Conservation (phyloP, 2,113 vertebrate genomes). For the Coreoperca whiteheadi region DNA sequence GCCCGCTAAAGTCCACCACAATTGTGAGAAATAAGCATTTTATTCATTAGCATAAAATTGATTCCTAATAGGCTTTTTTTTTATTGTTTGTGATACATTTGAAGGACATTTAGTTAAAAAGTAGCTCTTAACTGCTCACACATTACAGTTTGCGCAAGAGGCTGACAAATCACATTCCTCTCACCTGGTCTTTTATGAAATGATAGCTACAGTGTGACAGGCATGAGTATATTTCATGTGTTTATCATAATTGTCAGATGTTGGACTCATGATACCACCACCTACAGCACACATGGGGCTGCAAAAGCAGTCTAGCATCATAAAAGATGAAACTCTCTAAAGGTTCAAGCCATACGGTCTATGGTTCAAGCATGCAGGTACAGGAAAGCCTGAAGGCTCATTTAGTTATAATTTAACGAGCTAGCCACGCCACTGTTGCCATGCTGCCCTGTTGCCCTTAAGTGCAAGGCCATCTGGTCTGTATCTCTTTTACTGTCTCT, state of each 20-base stretch:
- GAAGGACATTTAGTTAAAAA: neutral
- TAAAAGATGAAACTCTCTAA: conserved; percentile 21
- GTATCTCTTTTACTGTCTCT: conserved; percentile 16
- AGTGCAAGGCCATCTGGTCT: conserved; percentile 67
- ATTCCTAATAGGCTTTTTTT: neutral
- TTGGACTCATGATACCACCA: neutral
- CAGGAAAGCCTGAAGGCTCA: conserved; percentile 24
- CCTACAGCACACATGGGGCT: neutral
- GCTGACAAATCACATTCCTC: neutral
- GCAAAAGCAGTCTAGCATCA: conserved; percentile 9
- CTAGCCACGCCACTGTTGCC: conserved; percentile 21
- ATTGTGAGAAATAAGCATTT: neutral
- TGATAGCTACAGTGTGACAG: neutral
- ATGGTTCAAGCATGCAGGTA: conserved; percentile 28
- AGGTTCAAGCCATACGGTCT: conserved; percentile 29
- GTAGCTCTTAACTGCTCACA: neutral
- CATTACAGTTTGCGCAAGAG: neutral
- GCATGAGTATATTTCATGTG: neutral
- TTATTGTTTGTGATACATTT: neutral
- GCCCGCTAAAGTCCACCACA: neutral
- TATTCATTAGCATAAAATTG: neutral
- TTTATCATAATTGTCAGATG: neutral
- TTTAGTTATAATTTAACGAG: conserved; percentile 72
- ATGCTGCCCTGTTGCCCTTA: neutral
- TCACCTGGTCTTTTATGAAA: neutral